Conservation (phyloP, 2,888 invertebrate genomes). For the Melanostoma mellinum region DNA sequence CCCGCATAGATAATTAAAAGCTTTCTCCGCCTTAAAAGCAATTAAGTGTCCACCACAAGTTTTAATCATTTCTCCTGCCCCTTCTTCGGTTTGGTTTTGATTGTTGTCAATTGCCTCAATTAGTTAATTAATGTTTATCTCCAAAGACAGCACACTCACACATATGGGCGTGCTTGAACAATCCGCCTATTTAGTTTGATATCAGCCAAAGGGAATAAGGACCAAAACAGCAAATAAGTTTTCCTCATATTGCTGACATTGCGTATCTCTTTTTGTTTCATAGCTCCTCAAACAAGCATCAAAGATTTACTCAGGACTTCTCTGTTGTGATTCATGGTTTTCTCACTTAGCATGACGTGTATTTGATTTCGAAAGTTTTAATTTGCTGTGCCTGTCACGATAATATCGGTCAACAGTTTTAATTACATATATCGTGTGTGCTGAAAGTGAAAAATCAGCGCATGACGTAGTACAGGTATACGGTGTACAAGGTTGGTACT, state of each 20-base stretch:
- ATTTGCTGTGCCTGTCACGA: constrained; percentile 49
- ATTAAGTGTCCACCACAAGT: constrained; percentile 49
- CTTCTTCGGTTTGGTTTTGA: constrained; percentile 24
- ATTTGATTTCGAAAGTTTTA: constrained; percentile 30
- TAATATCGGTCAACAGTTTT: constrained; percentile 33
- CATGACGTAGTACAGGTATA: neutral
- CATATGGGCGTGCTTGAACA: constrained; percentile 10
- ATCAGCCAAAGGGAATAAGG: neutral
- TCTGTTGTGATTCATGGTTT: constrained; percentile 16
- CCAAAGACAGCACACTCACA: constrained; percentile 23
- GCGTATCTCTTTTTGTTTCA: neutral
- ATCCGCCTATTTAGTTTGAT: constrained; percentile 11
- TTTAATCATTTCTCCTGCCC: constrained; percentile 34
- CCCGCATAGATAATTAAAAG: constrained; percentile 64
- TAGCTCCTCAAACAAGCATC: neutral
- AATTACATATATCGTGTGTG: constrained; percentile 20
- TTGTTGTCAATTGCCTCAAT: constrained; percentile 63
- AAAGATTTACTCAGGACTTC: constrained; percentile 4
- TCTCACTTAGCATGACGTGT: constrained; percentile 21
- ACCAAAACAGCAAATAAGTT: constrained; percentile 8
- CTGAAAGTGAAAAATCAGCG: constrained; percentile 11
- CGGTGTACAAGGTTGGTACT: constrained; percentile 23
- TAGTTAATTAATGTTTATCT: constrained; percentile 60
- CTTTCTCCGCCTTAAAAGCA: constrained; percentile 51
- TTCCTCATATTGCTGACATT: constrained; percentile 13